Conservation (phyloP, 2,888 invertebrate genomes). For the Drosophila longiperda region DNA sequence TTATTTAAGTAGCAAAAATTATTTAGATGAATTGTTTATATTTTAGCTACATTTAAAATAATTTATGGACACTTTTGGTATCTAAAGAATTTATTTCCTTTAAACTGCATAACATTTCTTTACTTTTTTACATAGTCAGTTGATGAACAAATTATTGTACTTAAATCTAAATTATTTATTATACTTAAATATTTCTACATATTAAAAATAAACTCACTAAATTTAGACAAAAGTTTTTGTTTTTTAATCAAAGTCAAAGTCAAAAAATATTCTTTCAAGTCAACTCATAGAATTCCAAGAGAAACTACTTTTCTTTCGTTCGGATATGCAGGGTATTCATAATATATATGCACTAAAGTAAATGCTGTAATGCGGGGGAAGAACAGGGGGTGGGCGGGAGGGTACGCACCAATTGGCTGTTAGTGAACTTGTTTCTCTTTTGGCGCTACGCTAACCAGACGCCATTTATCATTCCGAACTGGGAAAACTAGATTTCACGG, state of each 20-base stretch:
- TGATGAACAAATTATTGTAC: too few species aligned
- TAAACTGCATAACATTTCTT: too few species aligned
- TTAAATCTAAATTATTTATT: too few species aligned
- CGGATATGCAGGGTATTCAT: background rate
- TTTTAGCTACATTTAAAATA: background rate
- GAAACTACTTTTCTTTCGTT: background rate
- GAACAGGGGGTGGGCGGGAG: background rate
- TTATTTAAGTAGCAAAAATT: background rate
- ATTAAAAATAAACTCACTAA: too few species aligned
- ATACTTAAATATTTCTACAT: too few species aligned
- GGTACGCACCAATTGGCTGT: slow-evolving; percentile 14
- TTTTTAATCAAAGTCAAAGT: background rate
- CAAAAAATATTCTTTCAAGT: background rate
- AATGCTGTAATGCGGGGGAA: background rate
- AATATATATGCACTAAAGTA: slow-evolving; percentile 2
- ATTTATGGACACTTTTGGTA: background rate
- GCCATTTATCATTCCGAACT: slow-evolving; percentile 75
- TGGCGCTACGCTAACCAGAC: slow-evolving; percentile 74
- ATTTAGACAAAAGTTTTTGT: too few species aligned
- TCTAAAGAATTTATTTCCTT: background rate
- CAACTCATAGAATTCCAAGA: background rate
- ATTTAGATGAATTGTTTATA: background rate
- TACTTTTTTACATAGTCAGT: too few species aligned
- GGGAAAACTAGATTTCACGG: slow-evolving; percentile 71
- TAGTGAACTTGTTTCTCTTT: slow-evolving; percentile 76